Base-by-base conservation (phyloP, 1,140 invertebrate genomes). In the Mizuhopecten yessoensis region DNA sequence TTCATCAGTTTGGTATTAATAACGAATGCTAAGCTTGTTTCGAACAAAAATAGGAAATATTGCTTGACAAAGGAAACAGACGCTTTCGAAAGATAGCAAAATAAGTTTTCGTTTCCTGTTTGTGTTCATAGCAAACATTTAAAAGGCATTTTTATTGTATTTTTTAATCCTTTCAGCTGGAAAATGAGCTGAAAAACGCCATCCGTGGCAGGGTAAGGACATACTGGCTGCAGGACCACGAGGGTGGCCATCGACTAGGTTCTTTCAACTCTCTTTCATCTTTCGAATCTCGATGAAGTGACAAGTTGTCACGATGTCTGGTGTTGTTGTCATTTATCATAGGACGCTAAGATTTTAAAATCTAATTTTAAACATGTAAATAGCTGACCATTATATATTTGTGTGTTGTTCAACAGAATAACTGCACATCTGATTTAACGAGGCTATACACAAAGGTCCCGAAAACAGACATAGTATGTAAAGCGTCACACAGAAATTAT, bases 171-270 rank as follows among this genome's bases (percentile, higher is more conserved):
- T 29, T 17, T 29, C 86, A 91, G 90, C 34, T 87, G 20, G 75
- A 91, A 23, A 39, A 15, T 34, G 90, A 91, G 10, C 29, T 91
- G 15, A 34, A 33, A 42, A 89, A 87, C 33, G 39, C 33, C 7
- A 89, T 87, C 34, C 88, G 57, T 33, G 90, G 90, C 13, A 87
- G 33, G 5, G 86, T 91, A 0, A 29, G 88, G 13, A 91, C 90
- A 10, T 91, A 89, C 86, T 91, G 90, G 90, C n/a, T 91, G 9
- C n/a, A 87, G 17, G 42, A 87, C 15, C 34, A 49, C 33, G 90
- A 89, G 11, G 90, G 90, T 33, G 36, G 86, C 5, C 86, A 39
- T 34, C 57, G 57, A 2, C 57, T 29, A 75, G 5, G 57, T 29
- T 75, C 57, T 29, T 75, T 75, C n/a, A 75, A 17, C 11, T 75